Conservation (phyloP, 2,797 vertebrate species). For the Myotis myotis region DNA sequence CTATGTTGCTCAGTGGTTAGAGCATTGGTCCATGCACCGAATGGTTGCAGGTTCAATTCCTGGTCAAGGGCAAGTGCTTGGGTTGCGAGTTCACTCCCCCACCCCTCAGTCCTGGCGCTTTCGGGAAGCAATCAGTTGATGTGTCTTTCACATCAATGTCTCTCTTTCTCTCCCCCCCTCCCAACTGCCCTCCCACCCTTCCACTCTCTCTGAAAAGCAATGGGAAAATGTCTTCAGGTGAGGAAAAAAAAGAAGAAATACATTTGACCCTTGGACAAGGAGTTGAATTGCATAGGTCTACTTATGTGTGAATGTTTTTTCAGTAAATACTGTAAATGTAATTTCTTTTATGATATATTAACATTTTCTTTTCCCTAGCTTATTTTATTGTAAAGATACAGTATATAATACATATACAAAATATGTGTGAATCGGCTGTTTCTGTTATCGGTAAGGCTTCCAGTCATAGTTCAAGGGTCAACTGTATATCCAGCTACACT, state of each 20-base stretch:
- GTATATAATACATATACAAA: background rate
- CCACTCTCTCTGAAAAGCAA: background rate
- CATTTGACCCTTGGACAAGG: background rate
- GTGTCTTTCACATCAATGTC: background rate
- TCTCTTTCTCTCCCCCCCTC: too few species aligned
- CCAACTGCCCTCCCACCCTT: background rate
- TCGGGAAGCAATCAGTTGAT: too few species aligned
- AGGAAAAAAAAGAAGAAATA: background rate
- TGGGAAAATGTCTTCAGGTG: background rate
- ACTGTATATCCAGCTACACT: too few species aligned
- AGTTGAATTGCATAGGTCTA: background rate
- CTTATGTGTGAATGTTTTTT: background rate
- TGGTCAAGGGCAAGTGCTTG: background rate
- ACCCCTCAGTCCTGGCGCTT: background rate
- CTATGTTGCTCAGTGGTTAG: accelerated
- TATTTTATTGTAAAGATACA: background rate
- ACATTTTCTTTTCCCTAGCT: background rate
- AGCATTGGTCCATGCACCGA: background rate
- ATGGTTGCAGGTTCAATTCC: background rate
- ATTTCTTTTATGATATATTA: background rate
- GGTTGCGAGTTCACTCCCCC: background rate
- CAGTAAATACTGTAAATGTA: background rate
- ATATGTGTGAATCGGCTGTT: background rate
- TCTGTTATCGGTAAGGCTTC: background rate
- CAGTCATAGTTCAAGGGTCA: background rate